Percentiles rank a stretch among this genome's conserved stretches.
These are phyloP conservation scores for Leptinotarsa rubiginosa DNA, from an alignment of 2,888 invertebrate species.

Conservation along the genomic window DNA sequence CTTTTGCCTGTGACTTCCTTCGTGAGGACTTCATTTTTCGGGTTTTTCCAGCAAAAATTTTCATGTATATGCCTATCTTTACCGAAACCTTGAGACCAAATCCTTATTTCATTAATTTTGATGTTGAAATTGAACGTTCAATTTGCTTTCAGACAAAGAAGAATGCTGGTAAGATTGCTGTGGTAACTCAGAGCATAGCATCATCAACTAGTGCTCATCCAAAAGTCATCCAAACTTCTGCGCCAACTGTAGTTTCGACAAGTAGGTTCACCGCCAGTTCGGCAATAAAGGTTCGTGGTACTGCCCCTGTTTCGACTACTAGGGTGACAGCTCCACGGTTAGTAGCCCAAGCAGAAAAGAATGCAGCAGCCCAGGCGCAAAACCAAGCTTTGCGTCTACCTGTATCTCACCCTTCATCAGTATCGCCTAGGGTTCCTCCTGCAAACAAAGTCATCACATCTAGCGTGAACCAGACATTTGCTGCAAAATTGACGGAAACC, in stretches of 20 bases:
- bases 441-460: slow-evolving; percentile 55
- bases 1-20: too few relatives aligned
- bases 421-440: slow-evolving; percentile 67
- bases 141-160: slow-evolving; percentile 61
- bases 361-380: slow-evolving; percentile 59
- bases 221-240: slow-evolving; percentile 54
- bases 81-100: too few relatives aligned
- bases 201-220: slow-evolving; percentile 48
- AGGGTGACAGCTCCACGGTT: slow-evolving; percentile 68
- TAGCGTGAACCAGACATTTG: slow-evolving; percentile 76
- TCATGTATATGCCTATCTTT: too few relatives aligned
- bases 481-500: slow-evolving; percentile 77
- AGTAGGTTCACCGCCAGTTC: slow-evolving; percentile 47
- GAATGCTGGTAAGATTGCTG: slow-evolving; percentile 60
- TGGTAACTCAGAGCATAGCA: slow-evolving; percentile 38
- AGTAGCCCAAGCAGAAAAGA: slow-evolving; percentile 70
- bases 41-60: too few relatives aligned
- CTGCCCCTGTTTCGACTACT: slow-evolving; percentile 51
- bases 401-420: slow-evolving; percentile 68
- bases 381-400: slow-evolving; percentile 50
- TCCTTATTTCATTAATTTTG: too few relatives aligned
- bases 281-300: slow-evolving; percentile 58
- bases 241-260: slow-evolving; percentile 51
- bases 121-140: background rate
- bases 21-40: too few relatives aligned